Conservation (phyloP, 2,113 vertebrate genomes). For the Turnix velox region DNA sequence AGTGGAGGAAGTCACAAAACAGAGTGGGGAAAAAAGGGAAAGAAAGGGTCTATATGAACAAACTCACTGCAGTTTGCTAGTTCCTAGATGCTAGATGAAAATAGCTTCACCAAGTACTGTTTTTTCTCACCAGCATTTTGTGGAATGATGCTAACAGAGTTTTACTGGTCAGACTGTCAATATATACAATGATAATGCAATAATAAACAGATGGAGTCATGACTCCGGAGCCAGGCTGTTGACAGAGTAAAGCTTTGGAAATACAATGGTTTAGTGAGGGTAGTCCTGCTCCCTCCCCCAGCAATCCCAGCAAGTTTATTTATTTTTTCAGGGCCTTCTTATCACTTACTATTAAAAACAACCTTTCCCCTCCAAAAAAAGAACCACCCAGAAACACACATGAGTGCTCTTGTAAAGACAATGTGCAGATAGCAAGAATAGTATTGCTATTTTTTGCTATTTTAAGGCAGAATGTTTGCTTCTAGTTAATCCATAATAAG, state of each 20-base stretch:
- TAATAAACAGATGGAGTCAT: constrained; percentile 32
- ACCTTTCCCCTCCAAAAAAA: neutral
- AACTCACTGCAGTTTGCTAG: neutral
- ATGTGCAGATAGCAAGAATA: neutral
- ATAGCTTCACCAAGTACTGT: neutral
- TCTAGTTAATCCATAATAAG: neutral
- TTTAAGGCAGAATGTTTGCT: neutral
- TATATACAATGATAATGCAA: constrained; percentile 40
- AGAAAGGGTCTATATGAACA: neutral
- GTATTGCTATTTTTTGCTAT: neutral
- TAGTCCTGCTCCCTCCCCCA: neutral
- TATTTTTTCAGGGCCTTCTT: constrained; percentile 44
- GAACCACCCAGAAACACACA: constrained; percentile 46
- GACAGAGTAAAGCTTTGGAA: constrained; percentile 22
- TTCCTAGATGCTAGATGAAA: neutral
- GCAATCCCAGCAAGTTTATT: neutral
- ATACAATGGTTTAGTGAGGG: constrained; percentile 5
- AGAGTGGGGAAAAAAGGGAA: neutral
- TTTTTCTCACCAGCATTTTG: neutral
- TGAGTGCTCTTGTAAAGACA: constrained; percentile 12
- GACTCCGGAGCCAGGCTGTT: neutral
- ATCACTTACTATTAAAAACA: constrained; percentile 18
- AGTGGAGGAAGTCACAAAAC: neutral
- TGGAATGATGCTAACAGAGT: neutral
- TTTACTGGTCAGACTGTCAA: constrained; percentile 14